Evolutionary conservation across 2,888 invertebrate genomes (phyloP).

Genomic region (Drosophila fulvimacula): DNA sequence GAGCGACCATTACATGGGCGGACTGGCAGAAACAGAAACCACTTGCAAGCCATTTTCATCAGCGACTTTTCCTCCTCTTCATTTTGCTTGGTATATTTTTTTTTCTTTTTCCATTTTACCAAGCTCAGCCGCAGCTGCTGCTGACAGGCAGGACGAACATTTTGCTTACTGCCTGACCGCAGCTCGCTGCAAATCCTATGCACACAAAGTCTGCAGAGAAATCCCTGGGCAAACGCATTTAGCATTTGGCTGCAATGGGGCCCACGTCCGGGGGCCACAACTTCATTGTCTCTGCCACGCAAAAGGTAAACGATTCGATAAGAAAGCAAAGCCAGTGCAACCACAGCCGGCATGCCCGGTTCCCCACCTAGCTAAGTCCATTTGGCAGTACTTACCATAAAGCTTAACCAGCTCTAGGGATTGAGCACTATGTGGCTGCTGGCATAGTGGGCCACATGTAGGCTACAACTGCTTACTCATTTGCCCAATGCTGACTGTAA

Average conservation of each 20-base stretch:
- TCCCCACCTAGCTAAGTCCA: conserved; percentile 19
- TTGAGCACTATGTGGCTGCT: not conserved
- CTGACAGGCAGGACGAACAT: conserved; percentile 69
- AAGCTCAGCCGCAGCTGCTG: conserved; percentile 38
- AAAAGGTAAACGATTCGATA: conserved; percentile 70
- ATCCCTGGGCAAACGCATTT: conserved; percentile 55
- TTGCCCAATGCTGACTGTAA: conserved; percentile 41
- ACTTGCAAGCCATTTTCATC: conserved; percentile 79
- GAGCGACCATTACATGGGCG: conserved; percentile 73
- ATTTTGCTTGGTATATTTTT: not conserved
- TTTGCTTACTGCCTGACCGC: conserved; percentile 69
- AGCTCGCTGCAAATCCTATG: conserved; percentile 19
- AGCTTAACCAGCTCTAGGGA: conserved; percentile 40
- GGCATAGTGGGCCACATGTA: not conserved
- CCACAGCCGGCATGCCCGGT: conserved; percentile 28
- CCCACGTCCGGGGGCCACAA: conserved; percentile 25
- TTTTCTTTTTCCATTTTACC: not conserved
- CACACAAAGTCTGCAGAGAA: conserved; percentile 23
- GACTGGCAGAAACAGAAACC: conserved; percentile 75
- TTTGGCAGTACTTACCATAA: conserved; percentile 64
- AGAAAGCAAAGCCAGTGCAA: conserved; percentile 48
- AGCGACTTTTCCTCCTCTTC: conserved; percentile 56
- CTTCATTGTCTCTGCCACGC: conserved; percentile 65
- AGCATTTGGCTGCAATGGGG: conserved; percentile 45
- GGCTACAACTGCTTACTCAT: conserved; percentile 24